Conservation (phyloP, 2,888 invertebrate genomes). For the Aporophyla lueneburgensis region DNA sequence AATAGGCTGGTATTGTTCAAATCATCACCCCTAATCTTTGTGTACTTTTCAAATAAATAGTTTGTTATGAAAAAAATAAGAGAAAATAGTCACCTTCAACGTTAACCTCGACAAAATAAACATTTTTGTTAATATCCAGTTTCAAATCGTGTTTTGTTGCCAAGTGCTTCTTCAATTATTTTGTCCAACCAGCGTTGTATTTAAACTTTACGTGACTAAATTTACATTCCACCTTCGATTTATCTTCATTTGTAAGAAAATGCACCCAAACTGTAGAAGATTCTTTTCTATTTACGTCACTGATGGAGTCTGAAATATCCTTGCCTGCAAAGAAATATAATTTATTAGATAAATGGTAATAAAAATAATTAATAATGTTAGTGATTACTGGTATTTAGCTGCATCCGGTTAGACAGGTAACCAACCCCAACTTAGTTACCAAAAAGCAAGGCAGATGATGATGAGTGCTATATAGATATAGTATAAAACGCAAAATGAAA, state of each 20-base stretch:
- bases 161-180: background rate
- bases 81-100: background rate
- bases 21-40: no score
- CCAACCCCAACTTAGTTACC: no score
- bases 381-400: no score
- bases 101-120: background rate
- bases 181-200: background rate
- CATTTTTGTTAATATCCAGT: background rate
- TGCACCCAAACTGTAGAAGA: background rate
- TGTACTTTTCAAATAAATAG: no score
- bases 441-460: no score
- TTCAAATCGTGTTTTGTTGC: conserved; percentile 2
- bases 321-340: background rate
- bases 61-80: no score
- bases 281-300: background rate
- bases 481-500: no score
- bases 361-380: no score
- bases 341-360: background rate
- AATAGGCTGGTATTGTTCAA: no score
- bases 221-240: background rate
- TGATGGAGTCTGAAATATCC: background rate
- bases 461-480: no score
- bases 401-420: no score
- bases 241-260: background rate
- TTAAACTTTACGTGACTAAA: conserved; percentile 6